These are phyloP conservation scores for Macrophya alboannulata DNA, from an alignment of 2,888 invertebrate genomes.

Conservation along the genomic window DNA sequence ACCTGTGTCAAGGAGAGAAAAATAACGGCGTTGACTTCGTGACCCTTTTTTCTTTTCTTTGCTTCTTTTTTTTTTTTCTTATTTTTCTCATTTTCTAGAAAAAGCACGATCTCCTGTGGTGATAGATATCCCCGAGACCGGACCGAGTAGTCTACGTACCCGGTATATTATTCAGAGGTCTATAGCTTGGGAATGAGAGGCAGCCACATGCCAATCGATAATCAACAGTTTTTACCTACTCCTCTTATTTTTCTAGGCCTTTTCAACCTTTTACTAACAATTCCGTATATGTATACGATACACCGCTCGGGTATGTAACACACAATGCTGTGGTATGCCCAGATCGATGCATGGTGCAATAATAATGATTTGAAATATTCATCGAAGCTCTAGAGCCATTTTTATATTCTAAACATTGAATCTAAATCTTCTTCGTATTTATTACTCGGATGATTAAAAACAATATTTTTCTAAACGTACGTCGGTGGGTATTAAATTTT, in stretches of 20 bases:
- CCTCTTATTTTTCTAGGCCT: not conserved
- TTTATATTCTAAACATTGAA: no score
- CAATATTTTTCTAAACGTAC: no score
- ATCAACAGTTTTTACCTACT: conserved; percentile 16
- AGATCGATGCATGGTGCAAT: not conserved
- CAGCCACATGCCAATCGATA: conserved; percentile 30
- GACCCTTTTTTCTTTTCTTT: not conserved
- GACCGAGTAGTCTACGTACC: conserved; percentile 2
- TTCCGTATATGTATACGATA: not conserved
- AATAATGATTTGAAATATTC: not conserved
- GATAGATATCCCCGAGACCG: conserved; percentile 7
- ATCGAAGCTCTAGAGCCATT: not conserved
- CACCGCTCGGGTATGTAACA: no score
- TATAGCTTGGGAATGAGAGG: conserved; percentile 15
- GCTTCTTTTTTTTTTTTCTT: not conserved
- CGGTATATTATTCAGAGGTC: conserved; percentile 36
- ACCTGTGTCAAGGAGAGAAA: not conserved
- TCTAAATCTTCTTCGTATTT: no score
- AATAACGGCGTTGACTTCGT: not conserved
- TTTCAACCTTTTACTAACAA: conserved; percentile 18
- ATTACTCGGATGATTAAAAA: no score
- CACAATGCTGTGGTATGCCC: not conserved
- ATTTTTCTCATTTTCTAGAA: not conserved
- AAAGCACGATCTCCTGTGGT: not conserved
- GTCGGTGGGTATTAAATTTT: no score